phyloP scores from a whole-genome alignment of 2,888 invertebrate species.

The Ochropacha duplaris region DNA sequence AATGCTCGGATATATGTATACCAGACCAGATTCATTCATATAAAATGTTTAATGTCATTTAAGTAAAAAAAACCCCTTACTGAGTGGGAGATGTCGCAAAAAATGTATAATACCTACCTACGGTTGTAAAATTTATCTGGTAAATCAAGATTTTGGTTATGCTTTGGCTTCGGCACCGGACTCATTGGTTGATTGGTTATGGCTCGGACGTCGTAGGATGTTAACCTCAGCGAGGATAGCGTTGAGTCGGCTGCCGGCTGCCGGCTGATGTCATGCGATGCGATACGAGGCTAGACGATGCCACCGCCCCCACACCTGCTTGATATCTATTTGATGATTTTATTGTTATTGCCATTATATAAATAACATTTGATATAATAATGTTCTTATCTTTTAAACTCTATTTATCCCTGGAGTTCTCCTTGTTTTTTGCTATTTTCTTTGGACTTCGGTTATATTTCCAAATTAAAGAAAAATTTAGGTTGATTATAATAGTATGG shows the following conservation, averaged over 20 bases:
- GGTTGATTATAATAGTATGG: too few species aligned
- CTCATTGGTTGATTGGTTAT: slow-evolving; percentile 56
- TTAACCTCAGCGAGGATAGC: slow-evolving; percentile 57
- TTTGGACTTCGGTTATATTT: too few species aligned
- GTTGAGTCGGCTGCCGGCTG: slow-evolving; percentile 39
- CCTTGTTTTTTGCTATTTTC: too few species aligned
- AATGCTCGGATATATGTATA: neutral
- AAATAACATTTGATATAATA: neutral
- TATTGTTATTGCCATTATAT: neutral
- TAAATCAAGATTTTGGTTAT: slow-evolving; percentile 57
- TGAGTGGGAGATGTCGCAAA: slow-evolving; percentile 26
- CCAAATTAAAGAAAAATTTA: too few species aligned
- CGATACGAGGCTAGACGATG: slow-evolving; percentile 46
- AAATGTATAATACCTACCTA: slow-evolving; percentile 28
- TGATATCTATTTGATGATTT: slow-evolving; percentile 1
- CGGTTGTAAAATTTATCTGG: slow-evolving; percentile 40
- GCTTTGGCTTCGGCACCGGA: slow-evolving; percentile 52
- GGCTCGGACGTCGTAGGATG: slow-evolving; percentile 62
- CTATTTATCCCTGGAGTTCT: too few species aligned
- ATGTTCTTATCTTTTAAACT: neutral
- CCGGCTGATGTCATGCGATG: slow-evolving; percentile 71
- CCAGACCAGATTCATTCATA: neutral
- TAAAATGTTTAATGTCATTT: neutral
- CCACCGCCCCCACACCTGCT: slow-evolving; percentile 36
- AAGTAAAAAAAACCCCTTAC: slow-evolving; percentile 2